Base-by-base conservation (phyloP, 2,888 invertebrate species). In the Yponomeuta evonymella region DNA sequence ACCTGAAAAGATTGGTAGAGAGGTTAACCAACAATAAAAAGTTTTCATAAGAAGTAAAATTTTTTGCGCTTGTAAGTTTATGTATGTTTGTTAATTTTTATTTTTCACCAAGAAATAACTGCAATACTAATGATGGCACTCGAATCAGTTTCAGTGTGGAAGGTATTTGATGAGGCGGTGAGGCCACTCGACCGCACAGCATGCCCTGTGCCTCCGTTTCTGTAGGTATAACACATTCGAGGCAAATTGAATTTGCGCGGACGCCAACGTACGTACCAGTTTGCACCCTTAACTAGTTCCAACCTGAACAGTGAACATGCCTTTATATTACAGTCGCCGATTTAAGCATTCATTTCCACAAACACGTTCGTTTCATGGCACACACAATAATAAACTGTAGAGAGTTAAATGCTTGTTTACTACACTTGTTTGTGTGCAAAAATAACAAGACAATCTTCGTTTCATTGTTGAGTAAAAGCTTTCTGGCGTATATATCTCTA, bases 191-290 rank as follows among this genome's bases (percentile, higher is more conserved):
- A 75, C 79, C 79, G 77, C 74, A 77, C 81, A n/a, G 67, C 9
- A 43, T 43, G 33, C n/a, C 43, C 36, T 8, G 15, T n/a, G 67
- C n/a, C 33, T 33, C 33, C 36, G 67, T n/a, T 36, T n/a, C 48
- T 48, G 23, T 51, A 43, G 43, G 79, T 79, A 73, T 79, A 75
- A 81, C 82, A 83, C 82, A 79, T 85, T 85, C 85, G 84, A 83
- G 83, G 84, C 87, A 90, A 91, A 91, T 90, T 89, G 81, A 90
- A 90, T 91, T 91, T 89, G 84, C 83, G 83, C 87, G 84, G 85
- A 86, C 86, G 86, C 85, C 85, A 84, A 78, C 88, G 86, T 66
- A 86, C 84, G 87, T 85, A 83, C 85, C 85, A 86, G 89, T 90
- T 88, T 89, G 87, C 87, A 83, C 88, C 85, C 77, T 88, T 91